Base-by-base conservation (phyloP, 2,888 invertebrate species). In the Spilarctia lutea region DNA sequence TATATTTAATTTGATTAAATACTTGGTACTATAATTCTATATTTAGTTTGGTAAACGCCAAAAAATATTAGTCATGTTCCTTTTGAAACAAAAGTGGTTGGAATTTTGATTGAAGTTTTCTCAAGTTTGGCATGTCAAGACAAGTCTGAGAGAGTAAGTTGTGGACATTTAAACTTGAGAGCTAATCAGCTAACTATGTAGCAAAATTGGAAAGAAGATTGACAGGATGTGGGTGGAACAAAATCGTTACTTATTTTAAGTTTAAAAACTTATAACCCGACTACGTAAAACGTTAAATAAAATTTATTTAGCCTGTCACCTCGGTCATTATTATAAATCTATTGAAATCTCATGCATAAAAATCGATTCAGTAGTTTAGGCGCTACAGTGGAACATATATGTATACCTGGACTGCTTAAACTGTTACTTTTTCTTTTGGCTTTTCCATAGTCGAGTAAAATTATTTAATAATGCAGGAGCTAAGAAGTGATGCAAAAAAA, bases 51-150 rank as follows among this genome's bases (percentile, higher is more conserved):
- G 30, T 30, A 18, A 63, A 18, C 30, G 30, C 33, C 24, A 30
- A 39, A 70, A 39, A 42, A 45, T 8, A 4, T 18, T 18, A 39
- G 30, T 30, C 3, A 18, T 45, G 52, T 52, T 33, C 35, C 35
- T 33, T 39, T n/a, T 0, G 42, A 63, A n/a, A 30, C 18, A 70
- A 45, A 60, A 24, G 18, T 71, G 39, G 42, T 24, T 65, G 69
- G 77, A 69, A 77, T 72, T 73, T 79, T 73, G 79, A 82, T 83
- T 79, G 73, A 63, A 81, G 6, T 81, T 83, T 83, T 77, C 75
- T 45, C 45, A 83, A 81, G 75, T 81, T 81, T 72, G 20, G 60
- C 42, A 16, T 30, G 63, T 45, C 63, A 33, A 70, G 48, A 66
- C 70, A 39, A 63, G 27, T 30, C 66, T 42, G 27, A 1, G 56